phyloP scores from a whole-genome alignment of 2,113 vertebrate species.

The Dasypus novemcinctus region DNA sequence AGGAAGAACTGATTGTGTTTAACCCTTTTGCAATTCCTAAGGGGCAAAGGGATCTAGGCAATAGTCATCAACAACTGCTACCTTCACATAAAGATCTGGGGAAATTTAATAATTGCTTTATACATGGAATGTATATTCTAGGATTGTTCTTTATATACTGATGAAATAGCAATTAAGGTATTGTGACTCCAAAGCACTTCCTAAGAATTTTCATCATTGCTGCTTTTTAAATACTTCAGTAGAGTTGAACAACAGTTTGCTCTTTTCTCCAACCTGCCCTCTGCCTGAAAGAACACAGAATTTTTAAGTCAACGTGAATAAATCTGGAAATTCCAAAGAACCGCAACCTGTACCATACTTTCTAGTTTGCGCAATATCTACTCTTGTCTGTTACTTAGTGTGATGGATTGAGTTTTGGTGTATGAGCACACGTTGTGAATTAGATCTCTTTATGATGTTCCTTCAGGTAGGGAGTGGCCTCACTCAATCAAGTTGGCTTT shows the following conservation, averaged over 20 bases:
- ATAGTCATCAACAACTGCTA: no score
- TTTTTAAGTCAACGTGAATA: background rate
- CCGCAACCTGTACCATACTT: background rate
- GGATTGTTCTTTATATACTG: background rate
- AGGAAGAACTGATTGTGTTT: background rate
- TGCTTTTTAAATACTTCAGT: background rate
- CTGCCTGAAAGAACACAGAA: background rate
- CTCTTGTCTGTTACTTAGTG: background rate
- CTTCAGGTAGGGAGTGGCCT: no score
- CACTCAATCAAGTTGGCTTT: no score
- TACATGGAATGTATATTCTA: background rate
- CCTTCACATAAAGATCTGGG: no score
- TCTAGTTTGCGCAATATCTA: background rate
- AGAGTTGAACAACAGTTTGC: background rate
- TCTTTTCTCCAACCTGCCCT: background rate
- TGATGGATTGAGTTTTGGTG: no score
- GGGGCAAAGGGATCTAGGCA: background rate
- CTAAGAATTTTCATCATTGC: background rate
- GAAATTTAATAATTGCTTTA: background rate
- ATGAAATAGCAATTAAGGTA: background rate
- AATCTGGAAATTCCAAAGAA: background rate
- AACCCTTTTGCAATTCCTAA: background rate
- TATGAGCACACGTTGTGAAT: no score
- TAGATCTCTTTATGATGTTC: no score
- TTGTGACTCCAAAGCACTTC: background rate